A percentile compares a stretch with the other conserved stretches of the same genome.
These are phyloP conservation scores for Passer domesticus DNA, from an alignment of 2,113 vertebrate species.

Conservation along the genomic window DNA sequence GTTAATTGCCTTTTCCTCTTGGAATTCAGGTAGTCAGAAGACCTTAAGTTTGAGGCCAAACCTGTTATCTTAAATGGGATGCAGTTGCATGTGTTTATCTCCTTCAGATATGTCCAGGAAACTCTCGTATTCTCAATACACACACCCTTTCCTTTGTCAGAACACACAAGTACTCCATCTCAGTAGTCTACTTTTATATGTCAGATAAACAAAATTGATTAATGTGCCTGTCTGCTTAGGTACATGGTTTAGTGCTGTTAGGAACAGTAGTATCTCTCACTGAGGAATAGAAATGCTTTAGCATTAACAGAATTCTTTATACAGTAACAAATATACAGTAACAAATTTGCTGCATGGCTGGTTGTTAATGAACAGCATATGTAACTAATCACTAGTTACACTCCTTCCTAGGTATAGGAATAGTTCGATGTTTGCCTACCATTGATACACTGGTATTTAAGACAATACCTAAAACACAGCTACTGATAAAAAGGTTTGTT, in stretches of 20 bases:
- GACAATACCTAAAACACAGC: neutral
- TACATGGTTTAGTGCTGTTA: neutral
- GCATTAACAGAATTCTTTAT: neutral
- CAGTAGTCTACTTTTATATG: neutral
- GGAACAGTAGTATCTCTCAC: neutral
- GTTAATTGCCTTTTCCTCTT: neutral
- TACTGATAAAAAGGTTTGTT: neutral
- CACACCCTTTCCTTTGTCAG: neutral
- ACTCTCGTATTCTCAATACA: neutral
- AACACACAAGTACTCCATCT: neutral
- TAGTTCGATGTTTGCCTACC: neutral
- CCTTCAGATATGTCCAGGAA: neutral
- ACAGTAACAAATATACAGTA: neutral
- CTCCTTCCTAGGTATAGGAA: rapidly evolving
- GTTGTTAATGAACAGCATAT: neutral
- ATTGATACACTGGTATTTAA: neutral
- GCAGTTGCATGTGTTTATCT: neutral
- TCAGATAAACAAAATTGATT: neutral
- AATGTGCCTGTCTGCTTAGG: neutral
- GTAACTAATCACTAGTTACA: neutral
- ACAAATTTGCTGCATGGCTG: neutral
- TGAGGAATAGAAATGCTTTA: neutral
- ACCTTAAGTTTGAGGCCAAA: neutral
- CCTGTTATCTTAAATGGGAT: neutral
- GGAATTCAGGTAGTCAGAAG: neutral